Conservation (phyloP, 1,140 invertebrate genomes). For the Sminthurides bifidus region DNA sequence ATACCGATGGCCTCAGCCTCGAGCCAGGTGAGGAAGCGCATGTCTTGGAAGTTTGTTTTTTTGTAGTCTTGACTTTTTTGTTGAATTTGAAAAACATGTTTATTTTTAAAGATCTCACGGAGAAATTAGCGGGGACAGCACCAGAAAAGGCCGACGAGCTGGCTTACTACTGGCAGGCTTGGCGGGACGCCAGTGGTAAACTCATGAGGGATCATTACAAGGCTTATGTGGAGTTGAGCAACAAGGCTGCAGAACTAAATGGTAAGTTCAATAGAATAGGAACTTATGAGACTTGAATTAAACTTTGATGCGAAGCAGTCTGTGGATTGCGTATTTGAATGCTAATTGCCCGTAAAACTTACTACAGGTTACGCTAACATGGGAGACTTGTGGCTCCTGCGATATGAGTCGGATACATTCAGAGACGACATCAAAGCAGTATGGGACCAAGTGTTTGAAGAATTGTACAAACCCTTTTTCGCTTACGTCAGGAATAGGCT, state of each 20-base stretch:
- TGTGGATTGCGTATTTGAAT: too few species aligned
- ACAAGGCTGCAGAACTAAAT: constrained; percentile 46
- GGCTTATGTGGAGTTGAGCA: constrained; percentile 49
- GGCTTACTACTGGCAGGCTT: constrained; percentile 48
- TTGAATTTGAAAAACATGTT: too few species aligned
- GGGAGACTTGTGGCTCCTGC: constrained; percentile 54
- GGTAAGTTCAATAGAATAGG: constrained; percentile 35
- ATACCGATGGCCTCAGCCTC: constrained; percentile 33
- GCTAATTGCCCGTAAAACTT: too few species aligned
- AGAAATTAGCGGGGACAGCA: constrained; percentile 35
- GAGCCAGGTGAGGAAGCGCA: constrained; percentile 32
- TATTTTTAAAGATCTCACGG: constrained; percentile 37
- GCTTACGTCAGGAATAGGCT: constrained; percentile 75
- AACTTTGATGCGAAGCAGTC: too few species aligned
- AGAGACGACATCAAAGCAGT: constrained; percentile 50
- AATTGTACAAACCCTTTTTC: constrained; percentile 76
- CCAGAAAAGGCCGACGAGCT: constrained; percentile 42
- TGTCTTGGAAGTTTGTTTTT: neutral
- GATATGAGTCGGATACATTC: constrained; percentile 48
- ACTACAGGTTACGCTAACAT: constrained; percentile 8
- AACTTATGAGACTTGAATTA: too few species aligned
- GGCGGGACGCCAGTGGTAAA: constrained; percentile 47
- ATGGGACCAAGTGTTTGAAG: constrained; percentile 63
- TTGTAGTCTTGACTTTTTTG: neutral
- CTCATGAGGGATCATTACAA: constrained; percentile 68